Evolutionary conservation across 2,797 vertebrate species (phyloP), one percentile per base, ranked within the genome.

Genomic region (Garrulus glandarius): DNA sequence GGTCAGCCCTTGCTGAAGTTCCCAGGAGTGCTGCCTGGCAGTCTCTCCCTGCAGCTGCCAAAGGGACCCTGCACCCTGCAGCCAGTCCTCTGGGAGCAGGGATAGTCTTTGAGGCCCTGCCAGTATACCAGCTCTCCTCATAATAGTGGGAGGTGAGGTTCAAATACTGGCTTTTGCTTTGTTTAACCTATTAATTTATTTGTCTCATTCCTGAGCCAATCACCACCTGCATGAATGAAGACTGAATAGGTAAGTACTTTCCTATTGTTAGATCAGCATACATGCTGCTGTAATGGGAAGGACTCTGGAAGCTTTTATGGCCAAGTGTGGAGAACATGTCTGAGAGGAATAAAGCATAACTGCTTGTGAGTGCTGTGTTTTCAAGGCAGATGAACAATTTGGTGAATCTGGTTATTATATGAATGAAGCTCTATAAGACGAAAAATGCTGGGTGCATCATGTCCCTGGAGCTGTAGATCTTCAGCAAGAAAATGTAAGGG

Each of bases 391-490:
- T 0, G 1, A 41, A 71, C 27, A 47, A 2, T 69, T 79, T 87
- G 70, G 18, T 72, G 47, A 84, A 36, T 44, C 39, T 82, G 55
- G 13, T 65, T 63, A 50, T 78, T 91, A 39, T 10, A 47, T 5
- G 55, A 56, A 56, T 56, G 55, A 34, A 34, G 34, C 1, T 13
- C 7, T 59, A 39, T 32, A 41, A 82, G 71, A 84, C 6, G 9
- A 36, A 70, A 67, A 55, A 2, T 6, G 36, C 18, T 1, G 3
- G 14, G 14, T 3, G 1, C 1, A 3, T 49, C 21, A 21, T 6
- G 20, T 74, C 37, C 39, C 50, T 41, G 15, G 29, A 91, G 34
- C 16, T 85, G 23, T 46, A 61, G 46, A 43, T 55, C 77, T 89
- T 39, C 44, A 63, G 41, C 0, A 5, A 53, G 47, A 76, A 85